phyloP scores from a whole-genome alignment of 35 echinoderm and acorn worm species.

The Lytechinus variegatus region DNA sequence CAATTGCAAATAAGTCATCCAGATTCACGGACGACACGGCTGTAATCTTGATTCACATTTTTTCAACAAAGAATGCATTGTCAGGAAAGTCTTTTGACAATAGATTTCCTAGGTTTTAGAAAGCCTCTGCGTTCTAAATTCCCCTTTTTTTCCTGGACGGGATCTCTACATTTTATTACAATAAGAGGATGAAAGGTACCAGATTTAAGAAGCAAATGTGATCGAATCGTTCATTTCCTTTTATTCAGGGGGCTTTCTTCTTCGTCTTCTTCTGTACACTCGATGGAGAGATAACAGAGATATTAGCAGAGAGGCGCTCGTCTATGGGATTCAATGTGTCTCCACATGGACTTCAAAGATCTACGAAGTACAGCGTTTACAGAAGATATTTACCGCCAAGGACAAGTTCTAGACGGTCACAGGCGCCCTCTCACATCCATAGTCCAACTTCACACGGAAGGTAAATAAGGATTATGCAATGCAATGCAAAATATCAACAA shows the following conservation, averaged over 20 bases:
- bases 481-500: too few species aligned
- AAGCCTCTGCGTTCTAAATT: too few species aligned
- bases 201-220: too few species aligned
- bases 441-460: slow-evolving; percentile 7
- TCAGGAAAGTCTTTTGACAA: too few species aligned
- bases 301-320: slow-evolving; percentile 76
- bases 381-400: slow-evolving; percentile 78
- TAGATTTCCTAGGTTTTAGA: too few species aligned
- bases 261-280: slow-evolving; percentile 94
- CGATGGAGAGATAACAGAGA: slow-evolving; percentile 83
- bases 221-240: neutral
- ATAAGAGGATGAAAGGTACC: too few species aligned
- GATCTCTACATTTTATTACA: too few species aligned
- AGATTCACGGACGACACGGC: too few species aligned
- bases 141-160: too few species aligned
- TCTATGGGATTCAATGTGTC: slow-evolving; percentile 73
- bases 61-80: too few species aligned
- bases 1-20: too few species aligned
- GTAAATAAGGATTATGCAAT: neutral
- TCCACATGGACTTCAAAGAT: slow-evolving; percentile 71
- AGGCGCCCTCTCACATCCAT: slow-evolving; percentile 41
- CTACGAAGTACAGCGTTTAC: slow-evolving; percentile 95
- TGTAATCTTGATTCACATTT: too few species aligned
- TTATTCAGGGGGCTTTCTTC: slow-evolving; percentile 90
- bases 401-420: slow-evolving; percentile 3